Conservation (phyloP, 1,140 invertebrate genomes). For the Heliconius himera region DNA sequence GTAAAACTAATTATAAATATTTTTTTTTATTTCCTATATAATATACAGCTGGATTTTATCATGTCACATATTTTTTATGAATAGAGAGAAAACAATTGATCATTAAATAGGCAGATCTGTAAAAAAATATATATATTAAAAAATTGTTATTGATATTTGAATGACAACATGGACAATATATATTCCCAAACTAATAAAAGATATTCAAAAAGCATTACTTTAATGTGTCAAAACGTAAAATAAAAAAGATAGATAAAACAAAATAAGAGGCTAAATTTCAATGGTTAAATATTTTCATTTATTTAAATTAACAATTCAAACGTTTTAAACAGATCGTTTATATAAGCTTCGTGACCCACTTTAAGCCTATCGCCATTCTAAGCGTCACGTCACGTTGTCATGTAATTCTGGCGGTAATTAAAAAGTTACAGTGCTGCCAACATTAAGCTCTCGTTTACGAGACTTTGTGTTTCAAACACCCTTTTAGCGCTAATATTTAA, state of each 20-base stretch:
- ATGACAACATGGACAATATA: background rate
- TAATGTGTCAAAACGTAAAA: too few relatives aligned
- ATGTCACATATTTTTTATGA: too few relatives aligned
- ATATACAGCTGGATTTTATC: too few relatives aligned
- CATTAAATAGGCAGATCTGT: background rate
- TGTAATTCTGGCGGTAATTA: slow-evolving; percentile 52
- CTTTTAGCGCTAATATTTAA: slow-evolving; percentile 2
- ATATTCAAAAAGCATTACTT: too few relatives aligned
- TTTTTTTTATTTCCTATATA: too few relatives aligned
- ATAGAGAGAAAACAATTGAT: background rate
- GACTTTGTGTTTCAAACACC: slow-evolving; percentile 9
- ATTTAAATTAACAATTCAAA: background rate
- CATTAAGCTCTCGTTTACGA: slow-evolving; percentile 48
- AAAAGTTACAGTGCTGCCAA: slow-evolving; percentile 50
- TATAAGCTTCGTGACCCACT: slow-evolving; percentile 25
- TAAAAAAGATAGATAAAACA: background rate
- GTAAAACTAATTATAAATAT: too few relatives aligned
- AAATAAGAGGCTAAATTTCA: background rate
- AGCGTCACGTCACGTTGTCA: slow-evolving; percentile 36
- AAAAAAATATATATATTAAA: background rate
- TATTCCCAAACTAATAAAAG: too few relatives aligned
- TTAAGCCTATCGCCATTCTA: slow-evolving; percentile 45
- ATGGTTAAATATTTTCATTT: background rate
- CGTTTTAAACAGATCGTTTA: slow-evolving; percentile 14
- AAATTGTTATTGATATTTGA: background rate